Conservation (phyloP, 1,140 invertebrate species). For the Neodiprion virginianus region DNA sequence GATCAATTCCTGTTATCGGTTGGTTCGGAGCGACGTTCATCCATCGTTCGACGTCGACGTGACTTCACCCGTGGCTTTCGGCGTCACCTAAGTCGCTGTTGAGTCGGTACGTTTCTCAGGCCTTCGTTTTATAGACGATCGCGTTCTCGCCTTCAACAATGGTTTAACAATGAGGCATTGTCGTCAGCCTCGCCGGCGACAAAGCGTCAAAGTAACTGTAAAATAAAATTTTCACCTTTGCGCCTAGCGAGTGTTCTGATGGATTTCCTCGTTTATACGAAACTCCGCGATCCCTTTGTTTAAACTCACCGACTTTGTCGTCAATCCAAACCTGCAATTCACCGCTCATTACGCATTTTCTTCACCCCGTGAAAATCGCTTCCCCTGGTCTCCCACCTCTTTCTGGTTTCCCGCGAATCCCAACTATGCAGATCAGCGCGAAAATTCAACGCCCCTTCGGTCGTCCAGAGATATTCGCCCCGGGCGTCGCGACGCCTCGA, state of each 20-base stretch:
- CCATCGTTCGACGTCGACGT: too few species aligned
- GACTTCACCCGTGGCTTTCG: too few species aligned
- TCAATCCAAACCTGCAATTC: background rate
- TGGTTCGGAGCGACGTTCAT: too few species aligned
- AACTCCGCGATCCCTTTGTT: background rate
- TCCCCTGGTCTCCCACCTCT: background rate
- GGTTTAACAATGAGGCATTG: background rate
- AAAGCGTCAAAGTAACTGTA: background rate
- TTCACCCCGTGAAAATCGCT: background rate
- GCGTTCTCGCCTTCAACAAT: background rate
- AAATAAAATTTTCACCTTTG: background rate
- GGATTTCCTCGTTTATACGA: background rate
- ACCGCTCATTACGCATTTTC: background rate
- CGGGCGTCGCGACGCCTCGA: background rate
- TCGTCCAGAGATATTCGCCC: background rate
- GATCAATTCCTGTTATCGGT: too few species aligned
- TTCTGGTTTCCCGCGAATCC: background rate
- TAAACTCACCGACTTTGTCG: background rate
- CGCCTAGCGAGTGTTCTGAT: background rate
- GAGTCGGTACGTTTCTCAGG: background rate
- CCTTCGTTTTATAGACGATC: background rate
- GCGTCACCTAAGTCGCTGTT: too few species aligned
- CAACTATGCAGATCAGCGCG: background rate
- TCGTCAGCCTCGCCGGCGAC: background rate
- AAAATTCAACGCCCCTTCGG: too few species aligned